Evolutionary conservation across 1,140 invertebrate species (phyloP), one percentile per base, ranked within the genome.

Genomic region (Conus betulinus): DNA sequence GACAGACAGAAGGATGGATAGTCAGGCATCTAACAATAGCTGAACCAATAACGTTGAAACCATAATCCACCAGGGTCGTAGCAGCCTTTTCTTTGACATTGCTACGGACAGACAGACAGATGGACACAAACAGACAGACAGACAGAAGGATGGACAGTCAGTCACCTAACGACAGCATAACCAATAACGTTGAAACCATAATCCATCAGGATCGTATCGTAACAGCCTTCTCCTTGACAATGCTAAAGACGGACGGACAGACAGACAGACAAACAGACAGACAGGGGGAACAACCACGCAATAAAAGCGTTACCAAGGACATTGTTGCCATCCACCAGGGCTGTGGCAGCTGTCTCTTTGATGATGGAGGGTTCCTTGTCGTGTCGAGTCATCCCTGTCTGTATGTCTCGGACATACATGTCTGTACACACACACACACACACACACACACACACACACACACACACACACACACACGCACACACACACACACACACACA

Each of bases 261-360:
- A 76, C 63, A 87, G 39, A 87, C 39, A 87, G 39, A 74, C 85
- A 71, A 3, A 74, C 39, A 87, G 39, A 79, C 84, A 85, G 55
- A 27, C 55, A 25, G 52, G 39, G n/a, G 25, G 6, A 27, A 51
- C 15, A 52, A 6, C 13, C 39, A 81, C 25, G 71, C n/a, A 63
- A 23, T 78, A n/a, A n/a, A 0, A 25, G 39, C 53, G 84, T 74
- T 55, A 92, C 98, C 98, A 5, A 99, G 94, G 0, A 97, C 97
- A 94, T 98, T 98, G 86, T 97, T 96, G 11, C 98, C 98, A 91
- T 98, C 97, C 5, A 99, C 97, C 95, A 97, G 97, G 0, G 98
- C 98, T 6, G 97, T 97, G 6, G 97, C 97, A 39, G 97, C 95
- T 0, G 96, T 96, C 94, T 98, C 97, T 92, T 97, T 97, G 0